A percentile compares a stretch with the other conserved stretches of the same genome.
Evolutionary conservation across 2,797 vertebrate species (phyloP).

Genomic region (Tenualosa ilisha): DNA sequence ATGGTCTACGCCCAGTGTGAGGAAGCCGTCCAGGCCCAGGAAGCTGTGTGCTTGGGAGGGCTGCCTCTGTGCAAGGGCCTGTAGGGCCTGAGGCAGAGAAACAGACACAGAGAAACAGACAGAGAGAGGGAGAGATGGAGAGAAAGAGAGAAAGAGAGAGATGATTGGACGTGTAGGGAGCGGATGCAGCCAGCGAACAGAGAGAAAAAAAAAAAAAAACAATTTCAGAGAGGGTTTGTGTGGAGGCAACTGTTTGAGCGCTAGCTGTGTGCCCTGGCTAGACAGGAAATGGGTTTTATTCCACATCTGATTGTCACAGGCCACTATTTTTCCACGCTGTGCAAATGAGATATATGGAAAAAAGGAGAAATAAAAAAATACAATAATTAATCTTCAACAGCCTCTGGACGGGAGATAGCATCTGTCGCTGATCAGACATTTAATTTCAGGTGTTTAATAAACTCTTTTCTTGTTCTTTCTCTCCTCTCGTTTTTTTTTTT

Average conservation of each 20-base stretch:
- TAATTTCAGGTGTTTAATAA: constrained; percentile 62
- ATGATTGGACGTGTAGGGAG: neutral
- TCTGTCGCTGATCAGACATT: constrained; percentile 63
- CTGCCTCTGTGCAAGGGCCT: constrained; percentile 51
- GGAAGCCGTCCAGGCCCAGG: constrained; percentile 59
- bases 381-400: constrained; percentile 57
- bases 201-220: constrained; percentile 49
- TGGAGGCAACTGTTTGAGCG: neutral
- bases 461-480: constrained; percentile 35
- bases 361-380: constrained; percentile 27
- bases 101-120: constrained; percentile 3
- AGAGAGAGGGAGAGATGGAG: neutral
- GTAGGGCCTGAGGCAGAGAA: constrained; percentile 56
- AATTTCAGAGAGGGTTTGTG: constrained; percentile 17
- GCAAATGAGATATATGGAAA: constrained; percentile 26
- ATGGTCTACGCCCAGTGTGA: constrained; percentile 60
- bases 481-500: neutral
- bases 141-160: neutral
- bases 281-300: constrained; percentile 43
- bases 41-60: constrained; percentile 50
- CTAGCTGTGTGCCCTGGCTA: constrained; percentile 17
- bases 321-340: neutral
- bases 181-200: constrained; percentile 39
- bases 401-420: constrained; percentile 57
- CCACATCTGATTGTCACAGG: constrained; percentile 41